phyloP scores from a whole-genome alignment of 2,797 vertebrate species.

The Acipenser oxyrinchus region DNA sequence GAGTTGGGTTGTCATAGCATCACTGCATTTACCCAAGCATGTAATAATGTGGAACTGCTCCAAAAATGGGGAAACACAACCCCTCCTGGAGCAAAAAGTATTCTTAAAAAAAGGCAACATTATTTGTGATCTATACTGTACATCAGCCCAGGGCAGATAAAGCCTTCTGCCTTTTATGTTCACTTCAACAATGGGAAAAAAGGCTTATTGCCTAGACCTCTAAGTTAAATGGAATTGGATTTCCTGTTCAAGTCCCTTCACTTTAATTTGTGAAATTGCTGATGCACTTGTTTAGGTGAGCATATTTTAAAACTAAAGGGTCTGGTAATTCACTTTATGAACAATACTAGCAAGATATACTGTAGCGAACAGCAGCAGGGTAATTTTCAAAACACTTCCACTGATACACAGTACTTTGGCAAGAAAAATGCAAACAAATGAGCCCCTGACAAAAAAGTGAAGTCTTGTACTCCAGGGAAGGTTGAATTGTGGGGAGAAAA shows the following conservation, averaged over 20 bases:
- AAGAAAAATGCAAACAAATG: constrained; percentile 3
- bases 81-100: background rate
- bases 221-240: constrained; percentile 30
- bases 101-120: background rate
- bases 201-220: constrained; percentile 18
- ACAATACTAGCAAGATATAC: constrained; percentile 9
- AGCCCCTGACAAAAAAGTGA: constrained; percentile 10
- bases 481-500: background rate
- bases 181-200: constrained; percentile 25
- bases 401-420: constrained; percentile 13
- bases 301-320: constrained; percentile 19
- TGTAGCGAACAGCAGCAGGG: background rate
- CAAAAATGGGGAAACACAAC: too few species aligned
- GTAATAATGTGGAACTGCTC: too few species aligned
- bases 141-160: constrained; percentile 14
- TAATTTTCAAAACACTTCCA: constrained; percentile 12
- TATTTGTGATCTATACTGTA: background rate
- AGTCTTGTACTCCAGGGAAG: constrained; percentile 18
- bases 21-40: too few species aligned
- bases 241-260: constrained; percentile 23
- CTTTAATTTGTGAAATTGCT: constrained; percentile 36
- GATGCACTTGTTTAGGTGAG: constrained; percentile 25
- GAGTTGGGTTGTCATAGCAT: too few species aligned
- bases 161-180: constrained; percentile 32
- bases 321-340: constrained; percentile 20